Conservation (phyloP, 2,113 vertebrate species). For the Ibidorhyncha struthersii region DNA sequence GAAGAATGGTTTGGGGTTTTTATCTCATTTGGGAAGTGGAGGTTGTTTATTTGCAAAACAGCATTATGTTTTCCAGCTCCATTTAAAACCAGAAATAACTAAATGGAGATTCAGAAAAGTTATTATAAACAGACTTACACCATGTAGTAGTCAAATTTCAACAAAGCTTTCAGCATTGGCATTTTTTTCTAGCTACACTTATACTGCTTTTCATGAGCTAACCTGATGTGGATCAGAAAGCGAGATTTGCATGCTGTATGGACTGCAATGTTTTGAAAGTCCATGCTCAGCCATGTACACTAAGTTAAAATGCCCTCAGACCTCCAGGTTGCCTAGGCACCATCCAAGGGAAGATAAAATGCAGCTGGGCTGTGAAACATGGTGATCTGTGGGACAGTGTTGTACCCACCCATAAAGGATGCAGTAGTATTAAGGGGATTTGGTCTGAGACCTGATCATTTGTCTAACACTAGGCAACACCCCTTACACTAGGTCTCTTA, state of each 20-base stretch:
- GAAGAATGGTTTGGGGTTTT: neutral
- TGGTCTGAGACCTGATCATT: neutral
- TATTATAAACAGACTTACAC: neutral
- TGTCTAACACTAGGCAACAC: neutral
- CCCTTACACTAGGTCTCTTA: neutral
- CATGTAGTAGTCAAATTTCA: neutral
- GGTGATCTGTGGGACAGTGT: neutral
- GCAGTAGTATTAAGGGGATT: too few species aligned
- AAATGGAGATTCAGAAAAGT: neutral
- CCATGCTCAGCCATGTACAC: neutral
- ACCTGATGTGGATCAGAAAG: neutral
- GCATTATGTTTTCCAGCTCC: accelerated
- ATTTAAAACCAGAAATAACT: neutral
- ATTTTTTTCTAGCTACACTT: neutral
- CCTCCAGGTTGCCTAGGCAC: neutral
- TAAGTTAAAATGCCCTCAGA: neutral
- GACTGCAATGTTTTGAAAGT: neutral
- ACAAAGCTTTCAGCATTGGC: neutral
- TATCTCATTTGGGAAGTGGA: neutral
- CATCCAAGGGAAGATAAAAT: neutral
- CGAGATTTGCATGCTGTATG: neutral
- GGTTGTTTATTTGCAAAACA: neutral
- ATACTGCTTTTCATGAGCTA: neutral
- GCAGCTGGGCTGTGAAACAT: neutral
- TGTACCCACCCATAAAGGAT: neutral